phyloP scores from a whole-genome alignment of 2,888 invertebrate species.

The Entomobrya multifasciata region DNA sequence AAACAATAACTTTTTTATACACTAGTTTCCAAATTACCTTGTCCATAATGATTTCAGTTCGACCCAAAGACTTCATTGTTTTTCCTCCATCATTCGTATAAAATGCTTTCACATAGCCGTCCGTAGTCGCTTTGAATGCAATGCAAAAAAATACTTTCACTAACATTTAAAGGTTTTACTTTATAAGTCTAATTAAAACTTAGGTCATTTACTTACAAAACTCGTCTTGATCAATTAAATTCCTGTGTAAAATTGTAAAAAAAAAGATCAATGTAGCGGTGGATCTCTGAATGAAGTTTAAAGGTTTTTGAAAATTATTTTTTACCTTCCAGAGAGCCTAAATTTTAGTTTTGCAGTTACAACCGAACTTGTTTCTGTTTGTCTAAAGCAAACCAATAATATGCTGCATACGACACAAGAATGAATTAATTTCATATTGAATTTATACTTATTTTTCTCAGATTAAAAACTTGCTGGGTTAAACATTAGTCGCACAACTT shows the following conservation, averaged over 20 bases:
- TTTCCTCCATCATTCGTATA: constrained; percentile 65
- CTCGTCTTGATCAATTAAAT: constrained; percentile 59
- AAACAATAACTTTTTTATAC: too few relatives aligned
- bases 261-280: not conserved
- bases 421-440: constrained; percentile 14
- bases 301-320: not conserved
- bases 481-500: not conserved
- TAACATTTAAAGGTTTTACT: too few relatives aligned
- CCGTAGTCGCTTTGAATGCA: constrained; percentile 58
- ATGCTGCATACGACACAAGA: too few relatives aligned
- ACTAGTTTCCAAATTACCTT: constrained; percentile 31
- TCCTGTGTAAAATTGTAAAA: constrained; percentile 21
- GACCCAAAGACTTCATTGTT: constrained; percentile 47
- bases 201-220: constrained; percentile 38
- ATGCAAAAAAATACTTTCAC: not conserved
- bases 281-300: too few relatives aligned
- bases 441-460: too few relatives aligned
- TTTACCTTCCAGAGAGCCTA: constrained; percentile 64
- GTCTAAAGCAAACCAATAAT: not conserved
- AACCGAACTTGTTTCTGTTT: not conserved
- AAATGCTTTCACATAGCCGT: constrained; percentile 63
- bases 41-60: constrained; percentile 59
- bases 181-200: not conserved
- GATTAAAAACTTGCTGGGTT: too few relatives aligned
- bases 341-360: constrained; percentile 64